Percentiles rank a stretch among this genome's conserved stretches.
Conservation (phyloP, 2,888 invertebrate species). For the Harpalus rubripes region DNA sequence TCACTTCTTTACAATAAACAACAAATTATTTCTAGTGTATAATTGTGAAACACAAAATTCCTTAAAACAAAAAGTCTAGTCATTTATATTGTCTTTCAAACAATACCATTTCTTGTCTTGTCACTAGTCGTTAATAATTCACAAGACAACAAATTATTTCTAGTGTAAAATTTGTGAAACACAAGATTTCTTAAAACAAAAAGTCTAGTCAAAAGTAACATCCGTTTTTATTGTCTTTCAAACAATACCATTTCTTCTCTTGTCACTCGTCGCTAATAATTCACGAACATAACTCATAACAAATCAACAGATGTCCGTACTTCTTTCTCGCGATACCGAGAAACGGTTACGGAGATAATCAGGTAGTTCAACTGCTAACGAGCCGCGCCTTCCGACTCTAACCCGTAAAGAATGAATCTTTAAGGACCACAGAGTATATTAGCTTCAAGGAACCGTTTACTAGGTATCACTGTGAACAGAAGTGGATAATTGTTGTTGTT, state of each 20-base stretch:
- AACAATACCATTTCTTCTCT: not conserved
- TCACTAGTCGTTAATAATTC: slow-evolving; percentile 10
- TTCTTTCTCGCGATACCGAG: slow-evolving; percentile 55
- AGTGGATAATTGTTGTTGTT: slow-evolving; percentile 65
- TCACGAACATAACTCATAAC: slow-evolving; percentile 54
- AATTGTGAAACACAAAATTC: too few relatives aligned
- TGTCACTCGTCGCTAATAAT: slow-evolving; percentile 12
- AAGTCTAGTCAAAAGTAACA: not conserved
- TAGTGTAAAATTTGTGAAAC: too few relatives aligned
- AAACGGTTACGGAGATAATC: slow-evolving; percentile 65
- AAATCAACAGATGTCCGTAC: slow-evolving; percentile 63
- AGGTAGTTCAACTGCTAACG: slow-evolving; percentile 61
- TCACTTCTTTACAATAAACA: too few relatives aligned
- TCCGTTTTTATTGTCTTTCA: not conserved
- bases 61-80: too few relatives aligned
- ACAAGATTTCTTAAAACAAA: too few relatives aligned
- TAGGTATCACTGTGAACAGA: slow-evolving; percentile 62
- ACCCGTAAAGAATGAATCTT: slow-evolving; percentile 34
- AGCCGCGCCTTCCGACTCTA: slow-evolving; percentile 43
- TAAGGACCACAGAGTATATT: slow-evolving; percentile 23
- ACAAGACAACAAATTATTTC: not conserved
- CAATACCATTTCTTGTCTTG: not conserved
- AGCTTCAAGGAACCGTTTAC: slow-evolving; percentile 61
- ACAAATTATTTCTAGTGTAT: too few relatives aligned
- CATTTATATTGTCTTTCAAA: not conserved